Percentiles rank a stretch among this genome's conserved stretches.
These are phyloP conservation scores for Synanthedon formicaeformis DNA, from an alignment of 2,888 invertebrate genomes.

Conservation along the genomic window DNA sequence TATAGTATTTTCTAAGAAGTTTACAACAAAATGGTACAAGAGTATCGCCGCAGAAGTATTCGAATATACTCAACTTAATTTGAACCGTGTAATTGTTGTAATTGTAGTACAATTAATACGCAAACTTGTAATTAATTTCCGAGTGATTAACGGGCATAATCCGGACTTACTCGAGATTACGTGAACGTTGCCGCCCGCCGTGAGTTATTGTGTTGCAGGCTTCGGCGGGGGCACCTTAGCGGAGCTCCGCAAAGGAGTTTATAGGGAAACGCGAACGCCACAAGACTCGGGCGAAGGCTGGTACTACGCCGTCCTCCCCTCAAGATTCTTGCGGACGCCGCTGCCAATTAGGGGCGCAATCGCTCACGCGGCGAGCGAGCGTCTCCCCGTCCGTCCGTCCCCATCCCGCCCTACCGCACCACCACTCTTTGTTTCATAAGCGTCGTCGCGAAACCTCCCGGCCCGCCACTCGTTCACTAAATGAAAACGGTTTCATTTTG, in stretches of 20 bases:
- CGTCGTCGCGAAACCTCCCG: slow-evolving; percentile 30
- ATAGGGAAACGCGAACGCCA: not conserved
- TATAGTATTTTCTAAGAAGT: too few species aligned
- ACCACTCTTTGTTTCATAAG: slow-evolving; percentile 49
- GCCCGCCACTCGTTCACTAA: slow-evolving; percentile 51
- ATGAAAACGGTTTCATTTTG: slow-evolving; percentile 65
- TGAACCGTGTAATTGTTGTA: slow-evolving; percentile 52
- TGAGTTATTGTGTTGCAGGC: slow-evolving; percentile 59
- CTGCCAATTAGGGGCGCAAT: slow-evolving; percentile 71
- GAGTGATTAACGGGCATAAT: slow-evolving; percentile 68
- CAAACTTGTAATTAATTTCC: slow-evolving; percentile 70
- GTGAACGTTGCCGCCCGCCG: slow-evolving; percentile 51
- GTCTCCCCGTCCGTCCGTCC: slow-evolving; percentile 17
- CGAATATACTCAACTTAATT: slow-evolving; percentile 13
- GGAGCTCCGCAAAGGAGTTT: slow-evolving; percentile 6
- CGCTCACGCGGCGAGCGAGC: slow-evolving; percentile 62
- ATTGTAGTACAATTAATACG: slow-evolving; percentile 67
- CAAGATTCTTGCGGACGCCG: slow-evolving; percentile 72
- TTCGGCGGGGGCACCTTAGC: slow-evolving; percentile 22
- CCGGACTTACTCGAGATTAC: slow-evolving; percentile 67
- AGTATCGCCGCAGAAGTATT: not conserved
- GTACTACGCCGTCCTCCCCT: slow-evolving; percentile 62
- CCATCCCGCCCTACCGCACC: slow-evolving; percentile 13
- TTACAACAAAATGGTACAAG: not conserved
- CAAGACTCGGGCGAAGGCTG: slow-evolving; percentile 20